A percentile compares a stretch with the other conserved stretches of the same genome.
Evolutionary conservation across 1,140 invertebrate genomes (phyloP).

Genomic region (Psilanteris sp.): DNA sequence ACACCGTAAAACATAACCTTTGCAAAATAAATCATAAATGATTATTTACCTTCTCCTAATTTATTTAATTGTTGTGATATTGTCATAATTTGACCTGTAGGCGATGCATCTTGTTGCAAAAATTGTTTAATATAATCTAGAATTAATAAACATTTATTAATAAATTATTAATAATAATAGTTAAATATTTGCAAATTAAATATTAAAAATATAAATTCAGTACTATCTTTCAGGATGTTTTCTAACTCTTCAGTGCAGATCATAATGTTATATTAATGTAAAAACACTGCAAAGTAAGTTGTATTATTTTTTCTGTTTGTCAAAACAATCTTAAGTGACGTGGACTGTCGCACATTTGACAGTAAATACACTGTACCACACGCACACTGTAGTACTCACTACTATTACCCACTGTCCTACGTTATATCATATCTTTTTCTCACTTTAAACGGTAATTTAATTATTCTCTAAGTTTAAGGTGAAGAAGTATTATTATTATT

Average conservation of each 20-base stretch:
- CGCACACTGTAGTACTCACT: no score
- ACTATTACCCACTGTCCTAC: no score
- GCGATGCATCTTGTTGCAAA: conserved; percentile 62
- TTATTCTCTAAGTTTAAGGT: no score
- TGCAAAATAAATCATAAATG: no score
- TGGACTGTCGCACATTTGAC: conserved; percentile 29
- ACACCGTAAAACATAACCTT: no score
- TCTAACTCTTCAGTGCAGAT: conserved; percentile 27
- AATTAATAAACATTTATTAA: no score
- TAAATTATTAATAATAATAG: neutral
- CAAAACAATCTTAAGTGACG: conserved; percentile 20
- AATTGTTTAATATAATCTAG: conserved; percentile 80
- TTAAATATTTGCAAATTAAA: no score
- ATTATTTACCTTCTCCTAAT: conserved; percentile 82
- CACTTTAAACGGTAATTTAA: no score
- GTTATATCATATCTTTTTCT: no score
- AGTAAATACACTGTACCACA: conserved; percentile 26
- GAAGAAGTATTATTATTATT: no score
- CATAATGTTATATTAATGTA: conserved; percentile 12
- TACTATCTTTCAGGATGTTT: conserved; percentile 44
- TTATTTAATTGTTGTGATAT: conserved; percentile 85
- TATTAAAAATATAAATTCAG: neutral
- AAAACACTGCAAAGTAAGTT: no score
- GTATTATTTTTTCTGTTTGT: neutral
- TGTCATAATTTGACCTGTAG: conserved; percentile 34